Evolutionary conservation across 2,888 invertebrate species (phyloP).

Genomic region (Philhelius pedissequus): DNA sequence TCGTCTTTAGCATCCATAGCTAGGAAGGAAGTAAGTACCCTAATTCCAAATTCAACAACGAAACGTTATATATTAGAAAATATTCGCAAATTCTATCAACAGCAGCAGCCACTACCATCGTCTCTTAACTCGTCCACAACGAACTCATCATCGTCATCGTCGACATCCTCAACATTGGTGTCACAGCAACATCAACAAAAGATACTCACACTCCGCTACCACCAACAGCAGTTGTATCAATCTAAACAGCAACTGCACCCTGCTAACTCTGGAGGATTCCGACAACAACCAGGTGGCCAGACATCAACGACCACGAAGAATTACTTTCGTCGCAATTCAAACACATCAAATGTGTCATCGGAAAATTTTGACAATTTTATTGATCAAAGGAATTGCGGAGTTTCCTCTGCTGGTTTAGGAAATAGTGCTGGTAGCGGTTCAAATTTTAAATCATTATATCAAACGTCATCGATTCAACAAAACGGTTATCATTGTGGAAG

Average conservation of each 20-base stretch:
- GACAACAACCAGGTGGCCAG: not conserved
- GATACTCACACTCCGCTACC: conserved; percentile 63
- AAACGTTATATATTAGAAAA: conserved; percentile 76
- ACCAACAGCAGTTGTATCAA: conserved; percentile 56
- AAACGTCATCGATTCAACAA: conserved; percentile 33
- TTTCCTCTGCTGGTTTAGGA: conserved; percentile 1
- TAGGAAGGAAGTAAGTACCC: conserved; percentile 18
- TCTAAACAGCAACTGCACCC: conserved; percentile 34
- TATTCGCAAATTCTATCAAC: conserved; percentile 77
- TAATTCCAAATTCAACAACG: conserved; percentile 65
- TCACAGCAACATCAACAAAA: conserved; percentile 73
- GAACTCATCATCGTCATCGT: conserved; percentile 72
- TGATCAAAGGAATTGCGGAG: conserved; percentile 71
- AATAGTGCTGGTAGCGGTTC: not conserved
- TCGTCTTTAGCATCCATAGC: conserved; percentile 36
- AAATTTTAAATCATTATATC: conserved; percentile 49
- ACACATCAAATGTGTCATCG: conserved; percentile 75
- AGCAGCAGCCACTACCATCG: conserved; percentile 73
- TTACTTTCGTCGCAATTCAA: conserved; percentile 74
- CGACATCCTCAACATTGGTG: conserved; percentile 76
- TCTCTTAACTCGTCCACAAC: conserved; percentile 72
- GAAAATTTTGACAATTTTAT: conserved; percentile 77
- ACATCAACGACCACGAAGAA: not conserved
- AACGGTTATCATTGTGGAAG: conserved; percentile 1
- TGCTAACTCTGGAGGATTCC: not conserved